Conservation (phyloP, 2,113 vertebrate genomes). For the Dromiciops gliroides region DNA sequence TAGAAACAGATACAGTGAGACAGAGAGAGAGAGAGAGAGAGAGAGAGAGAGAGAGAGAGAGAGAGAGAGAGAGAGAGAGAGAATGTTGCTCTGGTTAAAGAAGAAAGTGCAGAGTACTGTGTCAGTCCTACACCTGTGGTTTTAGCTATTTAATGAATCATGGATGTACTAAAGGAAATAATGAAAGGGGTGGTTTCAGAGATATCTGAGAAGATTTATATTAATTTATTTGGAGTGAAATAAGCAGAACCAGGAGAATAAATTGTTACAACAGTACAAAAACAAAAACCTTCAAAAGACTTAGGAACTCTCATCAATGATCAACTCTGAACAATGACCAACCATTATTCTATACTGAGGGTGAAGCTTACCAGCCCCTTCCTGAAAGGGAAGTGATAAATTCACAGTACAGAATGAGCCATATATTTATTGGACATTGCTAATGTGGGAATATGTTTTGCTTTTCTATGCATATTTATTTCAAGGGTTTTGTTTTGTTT, state of each 20-base stretch:
- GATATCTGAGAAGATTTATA: background rate
- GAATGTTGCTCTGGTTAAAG: background rate
- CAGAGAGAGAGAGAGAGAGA: no score
- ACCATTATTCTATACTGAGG: background rate
- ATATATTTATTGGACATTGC: background rate
- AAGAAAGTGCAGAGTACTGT: background rate
- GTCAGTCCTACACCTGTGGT: background rate
- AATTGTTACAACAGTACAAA: background rate
- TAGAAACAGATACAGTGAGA: no score
- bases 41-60: background rate
- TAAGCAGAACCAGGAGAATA: background rate
- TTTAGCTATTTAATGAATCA: background rate
- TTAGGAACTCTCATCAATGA: background rate
- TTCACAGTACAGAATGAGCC: background rate
- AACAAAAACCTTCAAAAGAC: background rate
- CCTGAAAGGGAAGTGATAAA: background rate
- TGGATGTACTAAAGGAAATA: background rate
- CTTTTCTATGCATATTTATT: background rate
- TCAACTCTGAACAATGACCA: background rate
- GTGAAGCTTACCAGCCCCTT: background rate
- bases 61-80: background rate
- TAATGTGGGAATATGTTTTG: background rate
- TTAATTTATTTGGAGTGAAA: background rate
- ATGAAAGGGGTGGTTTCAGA: background rate
- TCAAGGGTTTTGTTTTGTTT: background rate